Conservation (phyloP, 2,113 vertebrate genomes). For the Rhineura floridana region DNA sequence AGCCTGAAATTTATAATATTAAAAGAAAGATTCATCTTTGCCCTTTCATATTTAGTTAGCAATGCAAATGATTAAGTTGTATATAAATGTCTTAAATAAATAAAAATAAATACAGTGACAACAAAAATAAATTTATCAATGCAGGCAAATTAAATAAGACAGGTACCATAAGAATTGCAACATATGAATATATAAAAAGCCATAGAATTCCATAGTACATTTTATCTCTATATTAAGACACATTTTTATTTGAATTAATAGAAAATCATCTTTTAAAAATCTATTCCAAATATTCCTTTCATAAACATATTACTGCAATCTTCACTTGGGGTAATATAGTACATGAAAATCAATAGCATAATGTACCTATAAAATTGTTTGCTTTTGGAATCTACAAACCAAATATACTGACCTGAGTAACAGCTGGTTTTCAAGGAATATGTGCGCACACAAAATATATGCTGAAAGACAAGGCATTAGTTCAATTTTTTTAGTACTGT, state of each 20-base stretch:
- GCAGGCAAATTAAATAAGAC: neutral
- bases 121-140: neutral
- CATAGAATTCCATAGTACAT: neutral
- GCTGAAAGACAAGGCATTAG: neutral
- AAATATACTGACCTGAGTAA: neutral
- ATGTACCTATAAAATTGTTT: neutral
- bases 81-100: too few relatives aligned
- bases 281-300: constrained; percentile 6
- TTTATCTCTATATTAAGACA: neutral
- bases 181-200: neutral
- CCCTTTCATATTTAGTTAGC: neutral
- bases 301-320: neutral
- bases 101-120: too few relatives aligned
- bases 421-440: constrained; percentile 7
- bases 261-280: neutral
- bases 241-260: neutral
- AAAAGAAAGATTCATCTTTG: neutral
- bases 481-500: neutral
- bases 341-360: neutral
- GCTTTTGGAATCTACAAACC: neutral
- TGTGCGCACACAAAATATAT: neutral
- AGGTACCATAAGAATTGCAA: neutral
- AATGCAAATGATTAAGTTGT: too few relatives aligned
- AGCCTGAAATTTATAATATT: neutral
- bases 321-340: neutral